Percentiles rank a stretch among this genome's conserved stretches.
Conservation (phyloP, 2,888 invertebrate genomes). For the Strigamia maritima region DNA sequence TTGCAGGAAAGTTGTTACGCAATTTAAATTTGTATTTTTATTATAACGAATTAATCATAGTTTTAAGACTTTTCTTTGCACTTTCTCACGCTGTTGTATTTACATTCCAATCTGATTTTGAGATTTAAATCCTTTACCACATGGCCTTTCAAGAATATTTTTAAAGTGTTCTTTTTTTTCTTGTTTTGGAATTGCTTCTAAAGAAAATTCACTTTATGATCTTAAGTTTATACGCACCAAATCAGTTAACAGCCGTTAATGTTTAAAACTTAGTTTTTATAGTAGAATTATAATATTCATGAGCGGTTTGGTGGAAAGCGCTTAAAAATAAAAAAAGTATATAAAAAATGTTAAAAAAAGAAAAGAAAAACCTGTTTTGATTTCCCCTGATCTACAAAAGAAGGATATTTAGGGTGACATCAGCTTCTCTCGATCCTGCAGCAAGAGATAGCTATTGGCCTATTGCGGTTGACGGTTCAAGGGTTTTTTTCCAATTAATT, state of each 20-base stretch:
- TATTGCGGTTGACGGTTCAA: neutral
- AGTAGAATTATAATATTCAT: constrained; percentile 17
- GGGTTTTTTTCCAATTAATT: neutral
- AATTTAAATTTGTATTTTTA: too few species aligned
- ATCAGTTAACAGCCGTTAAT: neutral
- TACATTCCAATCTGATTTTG: constrained; percentile 5
- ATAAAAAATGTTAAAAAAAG: neutral
- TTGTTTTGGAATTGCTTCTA: neutral
- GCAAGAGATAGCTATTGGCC: neutral
- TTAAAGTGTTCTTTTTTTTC: neutral
- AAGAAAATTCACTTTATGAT: neutral
- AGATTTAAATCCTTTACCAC: constrained; percentile 11
- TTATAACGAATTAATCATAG: too few species aligned
- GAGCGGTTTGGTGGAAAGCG: neutral
- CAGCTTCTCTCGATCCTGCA: neutral
- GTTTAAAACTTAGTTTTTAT: neutral
- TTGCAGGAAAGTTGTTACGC: neutral
- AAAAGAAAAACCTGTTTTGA: constrained; percentile 6
- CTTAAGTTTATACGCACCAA: neutral
- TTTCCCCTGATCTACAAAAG: constrained; percentile 19
- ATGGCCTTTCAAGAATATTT: neutral
- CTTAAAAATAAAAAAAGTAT: neutral
- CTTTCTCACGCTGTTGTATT: neutral
- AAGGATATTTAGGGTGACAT: constrained; percentile 20
- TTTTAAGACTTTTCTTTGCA: neutral